Evolutionary conservation across 2,113 vertebrate genomes (phyloP).

Genomic region (Rhinolophus sinicus): DNA sequence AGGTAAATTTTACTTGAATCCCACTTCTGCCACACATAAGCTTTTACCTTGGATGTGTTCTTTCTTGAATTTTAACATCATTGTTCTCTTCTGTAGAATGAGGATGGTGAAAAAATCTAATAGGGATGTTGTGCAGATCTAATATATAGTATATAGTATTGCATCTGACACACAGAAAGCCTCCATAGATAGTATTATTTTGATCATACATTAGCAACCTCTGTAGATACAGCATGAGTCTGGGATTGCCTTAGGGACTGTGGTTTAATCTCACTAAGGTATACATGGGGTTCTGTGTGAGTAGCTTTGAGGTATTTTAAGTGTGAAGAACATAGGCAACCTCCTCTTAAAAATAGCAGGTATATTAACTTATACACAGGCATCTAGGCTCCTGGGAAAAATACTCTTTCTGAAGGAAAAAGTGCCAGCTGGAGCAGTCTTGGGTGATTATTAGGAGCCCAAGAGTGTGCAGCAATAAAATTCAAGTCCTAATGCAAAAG

Average conservation of each 20-base stretch:
- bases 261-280: neutral
- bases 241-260: neutral
- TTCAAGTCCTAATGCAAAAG: conserved; percentile 17
- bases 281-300: neutral
- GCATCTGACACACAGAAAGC: neutral
- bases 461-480: neutral
- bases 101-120: neutral
- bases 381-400: neutral
- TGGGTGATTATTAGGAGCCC: neutral
- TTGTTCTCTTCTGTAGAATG: neutral
- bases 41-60: neutral
- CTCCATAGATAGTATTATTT: neutral
- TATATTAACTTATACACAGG: neutral
- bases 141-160: neutral
- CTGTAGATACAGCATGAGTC: neutral
- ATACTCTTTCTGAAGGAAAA: conserved; percentile 14
- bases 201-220: neutral
- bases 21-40: neutral
- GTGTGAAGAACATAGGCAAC: neutral
- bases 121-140: neutral
- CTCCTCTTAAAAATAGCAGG: neutral
- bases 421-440: neutral
- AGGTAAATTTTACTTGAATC: neutral
- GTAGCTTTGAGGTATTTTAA: neutral
- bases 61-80: neutral